phyloP scores from a whole-genome alignment of 2,888 invertebrate genomes.

The Dione vanillae region DNA sequence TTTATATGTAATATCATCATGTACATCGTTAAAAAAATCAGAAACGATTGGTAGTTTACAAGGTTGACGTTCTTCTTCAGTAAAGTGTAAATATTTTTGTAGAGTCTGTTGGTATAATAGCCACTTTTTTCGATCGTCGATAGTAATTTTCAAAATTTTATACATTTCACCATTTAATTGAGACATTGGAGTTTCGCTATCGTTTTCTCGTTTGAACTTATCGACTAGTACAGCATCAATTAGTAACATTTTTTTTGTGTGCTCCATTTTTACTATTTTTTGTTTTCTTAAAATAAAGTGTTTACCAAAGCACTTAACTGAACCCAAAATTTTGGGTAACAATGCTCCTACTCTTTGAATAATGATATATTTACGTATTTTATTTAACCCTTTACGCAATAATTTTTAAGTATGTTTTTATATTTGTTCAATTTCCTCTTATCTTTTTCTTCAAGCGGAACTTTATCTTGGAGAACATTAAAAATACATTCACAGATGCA shows the following conservation, averaged over 20 bases:
- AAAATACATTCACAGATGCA: background rate
- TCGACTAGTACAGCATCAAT: background rate
- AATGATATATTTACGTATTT: background rate
- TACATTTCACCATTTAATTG: background rate
- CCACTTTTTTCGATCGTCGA: no score
- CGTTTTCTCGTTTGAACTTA: background rate
- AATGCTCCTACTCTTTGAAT: background rate
- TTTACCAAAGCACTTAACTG: background rate
- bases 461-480: background rate
- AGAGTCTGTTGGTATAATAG: no score
- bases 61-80: background rate
- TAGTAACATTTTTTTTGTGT: background rate
- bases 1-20: no score
- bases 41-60: background rate
- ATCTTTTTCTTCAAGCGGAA: background rate
- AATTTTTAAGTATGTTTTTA: background rate
- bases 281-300: background rate
- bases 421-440: background rate
- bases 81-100: background rate
- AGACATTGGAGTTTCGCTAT: background rate
- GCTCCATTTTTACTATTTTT: background rate
- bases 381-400: background rate
- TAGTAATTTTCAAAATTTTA: background rate
- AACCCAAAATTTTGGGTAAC: background rate
- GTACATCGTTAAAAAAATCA: background rate